phyloP scores from a whole-genome alignment of 2,888 invertebrate species.

The Thymelicus lineola region DNA sequence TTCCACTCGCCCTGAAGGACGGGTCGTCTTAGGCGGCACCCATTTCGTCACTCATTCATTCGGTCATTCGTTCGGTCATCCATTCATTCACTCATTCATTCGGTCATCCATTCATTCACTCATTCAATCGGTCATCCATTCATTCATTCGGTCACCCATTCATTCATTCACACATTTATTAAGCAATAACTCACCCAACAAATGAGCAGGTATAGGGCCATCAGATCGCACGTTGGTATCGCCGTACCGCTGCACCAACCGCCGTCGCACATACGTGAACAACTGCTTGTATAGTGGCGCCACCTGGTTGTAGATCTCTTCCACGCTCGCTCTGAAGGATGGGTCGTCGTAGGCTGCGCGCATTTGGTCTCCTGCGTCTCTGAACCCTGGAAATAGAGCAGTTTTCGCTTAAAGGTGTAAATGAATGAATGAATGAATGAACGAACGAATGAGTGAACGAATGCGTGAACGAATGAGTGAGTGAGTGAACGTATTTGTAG shows the following conservation, averaged over 20 bases:
- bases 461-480: too few species aligned
- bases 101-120: too few species aligned
- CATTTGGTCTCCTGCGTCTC: constrained; percentile 93
- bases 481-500: too few species aligned
- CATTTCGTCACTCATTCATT: constrained; percentile 88
- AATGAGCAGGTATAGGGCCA: constrained; percentile 94
- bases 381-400: constrained; percentile 89
- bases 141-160: too few species aligned
- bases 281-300: constrained; percentile 92
- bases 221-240: constrained; percentile 84
- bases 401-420: too few species aligned
- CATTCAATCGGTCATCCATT: too few species aligned
- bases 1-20: constrained; percentile 86
- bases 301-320: constrained; percentile 86
- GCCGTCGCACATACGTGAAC: constrained; percentile 92
- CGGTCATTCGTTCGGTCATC: too few species aligned
- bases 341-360: constrained; percentile 89
- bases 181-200: constrained; percentile 82
- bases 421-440: too few species aligned
- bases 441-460: too few species aligned
- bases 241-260: constrained; percentile 87
- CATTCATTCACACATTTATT: too few species aligned
- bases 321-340: constrained; percentile 86
- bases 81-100: too few species aligned
- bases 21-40: constrained; percentile 89